A percentile compares a stretch with the other conserved stretches of the same genome.
Evolutionary conservation across 2,888 invertebrate genomes (phyloP).

Genomic region (Zootermopsis nevadensis): DNA sequence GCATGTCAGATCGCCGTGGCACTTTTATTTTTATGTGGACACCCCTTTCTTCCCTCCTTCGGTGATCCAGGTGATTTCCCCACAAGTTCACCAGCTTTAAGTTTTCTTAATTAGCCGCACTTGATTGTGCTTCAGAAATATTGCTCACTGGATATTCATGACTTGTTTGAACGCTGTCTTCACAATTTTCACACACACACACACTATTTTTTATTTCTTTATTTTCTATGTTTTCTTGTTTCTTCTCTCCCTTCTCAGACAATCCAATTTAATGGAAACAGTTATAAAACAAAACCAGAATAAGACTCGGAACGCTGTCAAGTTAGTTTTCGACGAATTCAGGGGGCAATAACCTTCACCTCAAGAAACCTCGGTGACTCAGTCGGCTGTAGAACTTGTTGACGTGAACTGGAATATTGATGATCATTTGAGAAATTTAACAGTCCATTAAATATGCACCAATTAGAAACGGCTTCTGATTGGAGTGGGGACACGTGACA

Average conservation of each 20-base stretch:
- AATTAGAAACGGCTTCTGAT: not conserved
- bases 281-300: not conserved
- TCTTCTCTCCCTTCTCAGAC: not conserved
- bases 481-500: not conserved
- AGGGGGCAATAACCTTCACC: constrained; percentile 21
- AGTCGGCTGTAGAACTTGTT: constrained; percentile 13
- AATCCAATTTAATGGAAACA: not conserved
- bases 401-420: constrained; percentile 25
- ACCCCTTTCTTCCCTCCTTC: no score
- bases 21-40: no score
- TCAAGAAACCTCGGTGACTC: not conserved
- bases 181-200: no score
- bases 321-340: not conserved
- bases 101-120: no score
- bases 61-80: no score
- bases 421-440: not conserved
- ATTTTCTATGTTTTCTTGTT: no score
- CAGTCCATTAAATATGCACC: constrained; percentile 16
- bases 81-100: no score
- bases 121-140: no score
- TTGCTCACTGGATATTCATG: no score
- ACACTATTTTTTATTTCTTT: no score
- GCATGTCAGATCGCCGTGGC: no score
- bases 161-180: no score
- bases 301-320: not conserved